Base-by-base conservation (phyloP, 37 sponge, comb jelly and placozoan species). In the Ianthella basta region DNA sequence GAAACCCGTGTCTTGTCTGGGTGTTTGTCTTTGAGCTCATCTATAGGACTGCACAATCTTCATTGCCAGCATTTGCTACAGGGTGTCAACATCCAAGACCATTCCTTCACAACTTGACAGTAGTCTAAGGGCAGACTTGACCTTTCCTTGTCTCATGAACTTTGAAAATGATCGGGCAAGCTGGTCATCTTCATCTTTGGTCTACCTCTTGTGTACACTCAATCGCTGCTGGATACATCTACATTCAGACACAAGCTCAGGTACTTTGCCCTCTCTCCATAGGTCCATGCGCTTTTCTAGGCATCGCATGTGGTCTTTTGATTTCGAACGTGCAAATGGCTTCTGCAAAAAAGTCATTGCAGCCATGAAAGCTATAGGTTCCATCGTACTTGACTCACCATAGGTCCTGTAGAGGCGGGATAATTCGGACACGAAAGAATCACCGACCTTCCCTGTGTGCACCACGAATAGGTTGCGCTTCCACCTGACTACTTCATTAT, bases 401-500 rank as follows among this genome's bases (percentile, higher is more conserved):
- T 77, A 77, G 14, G 44, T 21, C 12, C 32, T 15, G 21, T n/a
- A 77, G 13, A 77, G 18, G 12, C 44, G 15, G 21, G 79, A 18
- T 40, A 77, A 14, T 77, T 77, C 79, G 12, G 12, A 13, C 24
- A 77, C 24, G 44, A 77, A 77, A 34, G 18, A 12, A 16, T 77
- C 55, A 77, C 79, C 79, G 12, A 44, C 44, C 55, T 77, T 77
- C 21, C 79, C 79, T 15, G 79, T 34, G 19, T 35, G 79, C 18
- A 44, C 55, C 55, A 77, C 16, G 24, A 77, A 77, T 77, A 77
- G 13, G 55, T 77, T 77, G 14, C 55, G 16, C 24, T 25, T 77
- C 79, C 79, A 77, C 19, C 21, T 18, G 37, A 77, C 44, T 13
- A 77, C 79, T 77, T 77, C 68, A 25, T n/a, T 66, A 25, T 66